Base-by-base conservation (phyloP, 2,888 invertebrate genomes). In the Enoplolaimus lenunculus region DNA sequence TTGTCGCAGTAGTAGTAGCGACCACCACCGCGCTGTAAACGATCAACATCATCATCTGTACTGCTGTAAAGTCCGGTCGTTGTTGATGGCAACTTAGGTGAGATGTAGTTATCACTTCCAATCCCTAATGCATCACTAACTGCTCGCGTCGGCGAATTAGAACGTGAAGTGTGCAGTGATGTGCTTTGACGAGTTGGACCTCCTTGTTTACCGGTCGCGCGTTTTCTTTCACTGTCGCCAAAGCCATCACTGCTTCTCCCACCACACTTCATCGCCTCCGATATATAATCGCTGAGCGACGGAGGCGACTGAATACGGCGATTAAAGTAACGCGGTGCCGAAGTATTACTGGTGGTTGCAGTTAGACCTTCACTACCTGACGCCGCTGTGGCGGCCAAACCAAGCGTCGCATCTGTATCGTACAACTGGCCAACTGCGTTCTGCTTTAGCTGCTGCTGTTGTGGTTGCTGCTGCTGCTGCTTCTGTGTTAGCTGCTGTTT, bases 81-180 rank as follows among this genome's bases (percentile, higher is more conserved):
- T n/a, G n/a, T n/a, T n/a, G n/a, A n/a, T n/a, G n/a, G n/a, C n/a
- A n/a, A n/a, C n/a, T n/a, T n/a, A n/a, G n/a, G n/a, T n/a, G n/a
- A n/a, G n/a, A n/a, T n/a, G n/a, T n/a, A n/a, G n/a, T n/a, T n/a
- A n/a, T n/a, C n/a, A n/a, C n/a, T n/a, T n/a, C n/a, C n/a, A n/a
- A n/a, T n/a, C n/a, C n/a, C n/a, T n/a, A n/a, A n/a, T n/a, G n/a
- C n/a, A n/a, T n/a, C n/a, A n/a, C n/a, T n/a, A n/a, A n/a, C n/a
- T 45, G 7, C 7, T n/a, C 34, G 26, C 3, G 31, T 31, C 3
- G 67, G 67, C n/a, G 67, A 66, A 34, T 34, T 34, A 31, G 33
- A 33, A 34, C 67, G 67, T 16, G 67, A 66, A 31, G 67, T 34
- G 7, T 66, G 67, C 3, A 66, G 67, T 7, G 67, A 66, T 26